A percentile compares a stretch with the other conserved stretches of the same genome.
These are phyloP conservation scores for Gallirallus australis DNA, from an alignment of 2,797 vertebrate species.

Conservation along the genomic window DNA sequence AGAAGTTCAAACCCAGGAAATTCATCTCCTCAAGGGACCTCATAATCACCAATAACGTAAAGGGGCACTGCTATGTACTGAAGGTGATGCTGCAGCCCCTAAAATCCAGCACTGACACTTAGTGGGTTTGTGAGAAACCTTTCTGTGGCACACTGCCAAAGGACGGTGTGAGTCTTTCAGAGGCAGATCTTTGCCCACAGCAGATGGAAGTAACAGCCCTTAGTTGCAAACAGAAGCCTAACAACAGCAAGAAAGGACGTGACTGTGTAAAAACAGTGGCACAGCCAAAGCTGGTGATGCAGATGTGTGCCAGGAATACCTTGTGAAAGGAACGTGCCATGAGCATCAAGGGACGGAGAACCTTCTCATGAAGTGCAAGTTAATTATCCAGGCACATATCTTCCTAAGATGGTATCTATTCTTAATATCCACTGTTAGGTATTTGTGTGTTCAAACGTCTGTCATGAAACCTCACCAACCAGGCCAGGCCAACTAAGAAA, in stretches of 20 bases:
- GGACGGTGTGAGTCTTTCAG: constrained; percentile 2
- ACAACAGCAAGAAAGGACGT: background rate
- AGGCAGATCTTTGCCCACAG: constrained; percentile 16
- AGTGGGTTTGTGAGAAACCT: background rate
- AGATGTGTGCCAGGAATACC: background rate
- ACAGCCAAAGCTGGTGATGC: background rate
- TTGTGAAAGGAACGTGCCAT: background rate
- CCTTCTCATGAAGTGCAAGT: background rate
- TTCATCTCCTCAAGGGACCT: background rate
- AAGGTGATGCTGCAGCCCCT: background rate
- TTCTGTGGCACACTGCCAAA: background rate
- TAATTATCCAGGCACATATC: background rate
- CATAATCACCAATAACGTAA: background rate
- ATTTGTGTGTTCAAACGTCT: background rate
- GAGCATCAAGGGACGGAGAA: background rate
- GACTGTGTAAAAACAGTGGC: background rate
- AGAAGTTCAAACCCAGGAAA: background rate
- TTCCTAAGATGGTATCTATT: background rate
- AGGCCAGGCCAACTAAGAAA: too few species aligned
- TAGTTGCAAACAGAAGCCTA: constrained; percentile 43
- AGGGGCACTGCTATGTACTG: background rate
- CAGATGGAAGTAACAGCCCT: constrained; percentile 45
- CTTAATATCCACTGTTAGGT: background rate
- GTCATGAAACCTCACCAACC: too few species aligned
- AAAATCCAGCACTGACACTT: background rate